Percentiles rank a stretch among this genome's conserved stretches.
Evolutionary conservation across 2,113 vertebrate species (phyloP).

Genomic region (Atractosteus spatula): DNA sequence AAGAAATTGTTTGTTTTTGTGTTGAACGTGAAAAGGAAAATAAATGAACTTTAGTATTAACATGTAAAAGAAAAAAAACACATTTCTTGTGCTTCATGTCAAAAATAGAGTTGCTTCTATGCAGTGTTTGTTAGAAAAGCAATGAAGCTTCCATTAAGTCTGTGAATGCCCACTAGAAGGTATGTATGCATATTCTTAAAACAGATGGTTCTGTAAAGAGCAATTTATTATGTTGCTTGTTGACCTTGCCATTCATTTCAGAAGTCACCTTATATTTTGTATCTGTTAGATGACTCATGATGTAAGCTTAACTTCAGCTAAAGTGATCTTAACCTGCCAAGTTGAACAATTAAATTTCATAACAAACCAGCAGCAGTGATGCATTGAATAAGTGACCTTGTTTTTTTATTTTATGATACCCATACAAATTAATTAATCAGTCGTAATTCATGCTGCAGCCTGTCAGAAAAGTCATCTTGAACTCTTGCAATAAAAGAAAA

Average conservation of each 20-base stretch:
- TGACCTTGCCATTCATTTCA: too few relatives aligned
- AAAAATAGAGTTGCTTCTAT: background rate
- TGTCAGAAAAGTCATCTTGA: constrained; percentile 36
- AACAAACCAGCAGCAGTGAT: background rate
- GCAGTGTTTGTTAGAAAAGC: background rate
- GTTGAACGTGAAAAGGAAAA: too few relatives aligned
- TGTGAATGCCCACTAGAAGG: too few relatives aligned
- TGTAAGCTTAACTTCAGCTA: background rate
- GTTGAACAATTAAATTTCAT: background rate
- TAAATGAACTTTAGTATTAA: too few relatives aligned
- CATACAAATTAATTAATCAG: constrained; percentile 44
- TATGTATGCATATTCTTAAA: too few relatives aligned
- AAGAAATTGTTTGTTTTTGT: too few relatives aligned
- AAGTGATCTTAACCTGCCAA: background rate
- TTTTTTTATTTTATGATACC: constrained; percentile 15
- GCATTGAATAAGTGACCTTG: background rate
- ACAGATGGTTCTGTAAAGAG: too few relatives aligned
- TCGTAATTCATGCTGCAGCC: constrained; percentile 35
- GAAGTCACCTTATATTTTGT: too few relatives aligned
- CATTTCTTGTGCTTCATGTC: too few relatives aligned
- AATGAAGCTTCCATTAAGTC: too few relatives aligned
- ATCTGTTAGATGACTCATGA: background rate
- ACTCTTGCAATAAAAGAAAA: constrained; percentile 34
- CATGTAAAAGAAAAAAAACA: too few relatives aligned
- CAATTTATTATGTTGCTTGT: too few relatives aligned